Evolutionary conservation across 2,113 vertebrate species (phyloP).

Genomic region (Hystrix brachyura): DNA sequence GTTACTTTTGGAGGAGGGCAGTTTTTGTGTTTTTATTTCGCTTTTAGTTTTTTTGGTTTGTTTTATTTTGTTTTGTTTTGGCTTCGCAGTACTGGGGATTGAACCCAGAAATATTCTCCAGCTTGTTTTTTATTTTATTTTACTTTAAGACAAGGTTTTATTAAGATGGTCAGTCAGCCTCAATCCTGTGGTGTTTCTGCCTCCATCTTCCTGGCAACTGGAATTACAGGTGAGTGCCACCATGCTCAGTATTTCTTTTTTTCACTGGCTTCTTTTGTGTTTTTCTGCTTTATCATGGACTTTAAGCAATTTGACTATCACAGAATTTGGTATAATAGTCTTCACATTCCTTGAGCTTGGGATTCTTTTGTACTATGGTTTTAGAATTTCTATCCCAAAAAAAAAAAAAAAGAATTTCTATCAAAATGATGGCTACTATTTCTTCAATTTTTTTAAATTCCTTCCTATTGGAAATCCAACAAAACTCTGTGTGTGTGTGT

Average conservation of each 20-base stretch:
- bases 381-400: background rate
- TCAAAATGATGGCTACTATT: background rate
- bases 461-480: background rate
- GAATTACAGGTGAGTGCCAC: background rate
- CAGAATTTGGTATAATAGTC: background rate
- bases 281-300: background rate
- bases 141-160: background rate
- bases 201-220: background rate
- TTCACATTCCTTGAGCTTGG: background rate
- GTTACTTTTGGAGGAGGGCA: background rate
- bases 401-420: background rate
- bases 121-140: background rate
- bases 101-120: background rate
- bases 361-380: background rate
- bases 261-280: background rate
- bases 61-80: background rate
- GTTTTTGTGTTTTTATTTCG: background rate
- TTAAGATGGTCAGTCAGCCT: background rate
- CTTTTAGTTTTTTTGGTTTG: background rate
- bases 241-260: background rate
- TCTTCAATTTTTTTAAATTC: background rate
- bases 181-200: background rate
- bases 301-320: background rate
- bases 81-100: background rate
- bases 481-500: background rate